These are phyloP conservation scores for Isaurus tuberculatus DNA, from an alignment of 92 coral and sea anemone species.

Conservation along the genomic window DNA sequence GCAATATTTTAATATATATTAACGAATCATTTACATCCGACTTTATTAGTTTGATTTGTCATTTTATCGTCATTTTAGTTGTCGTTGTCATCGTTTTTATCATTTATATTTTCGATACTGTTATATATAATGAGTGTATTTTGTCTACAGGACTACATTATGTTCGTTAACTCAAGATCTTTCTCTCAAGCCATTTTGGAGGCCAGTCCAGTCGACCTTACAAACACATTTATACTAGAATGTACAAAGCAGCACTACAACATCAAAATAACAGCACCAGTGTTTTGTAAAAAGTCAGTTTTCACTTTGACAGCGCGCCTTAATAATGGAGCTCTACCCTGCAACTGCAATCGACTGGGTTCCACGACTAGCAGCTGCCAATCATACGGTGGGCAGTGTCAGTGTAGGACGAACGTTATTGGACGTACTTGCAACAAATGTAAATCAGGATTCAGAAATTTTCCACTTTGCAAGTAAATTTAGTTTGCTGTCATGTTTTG, in stretches of 20 bases:
- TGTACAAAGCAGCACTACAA: slow-evolving; percentile 74
- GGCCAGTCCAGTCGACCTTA: slow-evolving; percentile 80
- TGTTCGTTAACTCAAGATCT: slow-evolving; percentile 79
- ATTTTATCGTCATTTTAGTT: no score
- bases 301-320: slow-evolving; percentile 82
- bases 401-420: slow-evolving; percentile 82
- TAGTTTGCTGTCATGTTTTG: slow-evolving; percentile 7
- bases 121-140: no score
- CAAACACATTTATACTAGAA: slow-evolving; percentile 74
- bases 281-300: slow-evolving; percentile 80
- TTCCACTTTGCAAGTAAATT: slow-evolving; percentile 73
- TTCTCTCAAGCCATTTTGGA: slow-evolving; percentile 75
- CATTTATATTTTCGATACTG: no score
- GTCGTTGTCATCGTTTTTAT: no score
- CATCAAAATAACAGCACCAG: slow-evolving; percentile 76
- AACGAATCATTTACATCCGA: no score
- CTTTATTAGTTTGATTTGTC: no score
- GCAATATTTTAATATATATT: no score
- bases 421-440: slow-evolving; percentile 94
- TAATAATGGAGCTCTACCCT: slow-evolving; percentile 76
- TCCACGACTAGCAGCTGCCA: slow-evolving; percentile 72
- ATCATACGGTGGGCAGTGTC: slow-evolving; percentile 94
- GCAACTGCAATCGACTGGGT: slow-evolving; percentile 85
- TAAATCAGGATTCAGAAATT: slow-evolving; percentile 83
- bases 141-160: slow-evolving; percentile 78